Conservation (phyloP, 1,140 invertebrate genomes). For the Brachionus paranguensis region DNA sequence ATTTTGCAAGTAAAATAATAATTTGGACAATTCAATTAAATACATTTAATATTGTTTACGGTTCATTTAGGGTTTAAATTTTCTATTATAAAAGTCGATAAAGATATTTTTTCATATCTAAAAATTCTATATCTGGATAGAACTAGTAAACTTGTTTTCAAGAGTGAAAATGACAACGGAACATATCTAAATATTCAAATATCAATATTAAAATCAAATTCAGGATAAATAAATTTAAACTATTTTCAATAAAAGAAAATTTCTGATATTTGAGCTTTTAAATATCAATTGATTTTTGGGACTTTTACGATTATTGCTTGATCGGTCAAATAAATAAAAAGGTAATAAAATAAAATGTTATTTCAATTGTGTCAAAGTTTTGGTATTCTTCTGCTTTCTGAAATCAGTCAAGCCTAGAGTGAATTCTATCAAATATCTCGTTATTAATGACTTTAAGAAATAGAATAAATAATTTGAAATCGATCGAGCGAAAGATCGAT, state of each 20-base stretch:
- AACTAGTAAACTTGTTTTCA: background rate
- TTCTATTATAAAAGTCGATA: background rate
- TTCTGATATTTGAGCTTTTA: background rate
- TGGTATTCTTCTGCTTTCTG: background rate
- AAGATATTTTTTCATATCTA: background rate
- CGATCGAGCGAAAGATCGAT: conserved; percentile 16
- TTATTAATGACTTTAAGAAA: conserved; percentile 20
- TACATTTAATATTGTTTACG: background rate
- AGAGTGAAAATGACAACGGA: background rate
- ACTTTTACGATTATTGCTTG: background rate
- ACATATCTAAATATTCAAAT: background rate
- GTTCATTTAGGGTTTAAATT: background rate
- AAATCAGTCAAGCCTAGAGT: background rate
- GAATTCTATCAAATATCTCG: background rate
- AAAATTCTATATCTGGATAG: background rate
- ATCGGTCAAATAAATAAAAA: conserved; percentile 1
- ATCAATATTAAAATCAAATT: background rate
- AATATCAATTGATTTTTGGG: background rate
- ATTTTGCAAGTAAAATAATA: too few relatives aligned
- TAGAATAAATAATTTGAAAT: conserved; percentile 13
- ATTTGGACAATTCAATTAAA: too few relatives aligned
- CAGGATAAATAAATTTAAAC: background rate
- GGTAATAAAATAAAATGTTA: background rate
- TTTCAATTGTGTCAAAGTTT: background rate
- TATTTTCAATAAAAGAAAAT: background rate